Evolutionary conservation across 2,113 vertebrate species (phyloP).

Genomic region (Rhodinocichla rosea): DNA sequence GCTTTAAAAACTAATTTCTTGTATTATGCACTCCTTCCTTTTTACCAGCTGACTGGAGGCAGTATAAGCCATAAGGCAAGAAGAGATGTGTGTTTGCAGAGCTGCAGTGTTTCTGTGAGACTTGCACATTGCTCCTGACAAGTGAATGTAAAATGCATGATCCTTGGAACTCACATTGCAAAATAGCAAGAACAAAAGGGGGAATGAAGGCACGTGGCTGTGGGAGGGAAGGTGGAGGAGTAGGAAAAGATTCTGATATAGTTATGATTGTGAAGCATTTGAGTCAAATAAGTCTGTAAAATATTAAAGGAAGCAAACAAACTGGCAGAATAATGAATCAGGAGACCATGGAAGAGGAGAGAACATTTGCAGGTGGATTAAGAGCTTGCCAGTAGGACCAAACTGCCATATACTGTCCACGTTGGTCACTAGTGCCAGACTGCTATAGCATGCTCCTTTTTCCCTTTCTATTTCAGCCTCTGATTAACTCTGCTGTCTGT

Average conservation of each 20-base stretch:
- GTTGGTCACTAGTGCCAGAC: slow-evolving; percentile 54
- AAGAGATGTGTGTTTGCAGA: neutral
- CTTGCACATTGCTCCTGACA: slow-evolving; percentile 48
- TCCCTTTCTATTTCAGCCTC: slow-evolving; percentile 71
- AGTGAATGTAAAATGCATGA: slow-evolving; percentile 28
- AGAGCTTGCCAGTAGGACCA: neutral
- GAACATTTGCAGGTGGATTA: neutral
- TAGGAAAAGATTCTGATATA: neutral
- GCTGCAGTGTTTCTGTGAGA: neutral
- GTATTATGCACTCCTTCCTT: neutral
- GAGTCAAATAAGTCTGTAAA: neutral
- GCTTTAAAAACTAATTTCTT: neutral
- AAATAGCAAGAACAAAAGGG: neutral
- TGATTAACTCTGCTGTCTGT: slow-evolving; percentile 86
- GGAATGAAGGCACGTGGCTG: neutral
- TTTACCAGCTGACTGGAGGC: neutral
- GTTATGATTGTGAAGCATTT: neutral
- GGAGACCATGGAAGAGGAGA: neutral
- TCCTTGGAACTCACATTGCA: neutral
- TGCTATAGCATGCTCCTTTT: slow-evolving; percentile 75
- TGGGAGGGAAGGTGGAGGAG: neutral
- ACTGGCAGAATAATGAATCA: neutral
- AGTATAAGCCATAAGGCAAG: neutral
- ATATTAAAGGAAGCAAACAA: neutral
- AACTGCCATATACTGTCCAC: slow-evolving; percentile 9